Conservation (phyloP, 2,888 invertebrate species). For the Empis livida region DNA sequence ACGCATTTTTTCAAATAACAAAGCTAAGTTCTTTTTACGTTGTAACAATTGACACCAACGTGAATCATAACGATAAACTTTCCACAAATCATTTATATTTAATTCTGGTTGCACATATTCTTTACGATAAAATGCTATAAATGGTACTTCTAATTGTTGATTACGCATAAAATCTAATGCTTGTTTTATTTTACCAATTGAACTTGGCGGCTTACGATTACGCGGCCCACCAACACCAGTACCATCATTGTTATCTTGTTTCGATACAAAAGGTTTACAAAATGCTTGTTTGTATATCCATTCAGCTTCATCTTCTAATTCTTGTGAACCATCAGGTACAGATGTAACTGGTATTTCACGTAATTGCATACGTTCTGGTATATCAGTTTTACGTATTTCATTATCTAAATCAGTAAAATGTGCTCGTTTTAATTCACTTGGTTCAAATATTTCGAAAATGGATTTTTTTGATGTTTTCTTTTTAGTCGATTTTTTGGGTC, state of each 20-base stretch:
- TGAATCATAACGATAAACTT: slow-evolving; percentile 90
- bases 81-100: slow-evolving; percentile 93
- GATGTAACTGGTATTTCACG: slow-evolving; percentile 76
- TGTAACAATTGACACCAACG: slow-evolving; percentile 86
- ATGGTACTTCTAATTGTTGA: slow-evolving; percentile 91
- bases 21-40: slow-evolving; percentile 68
- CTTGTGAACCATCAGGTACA: slow-evolving; percentile 69
- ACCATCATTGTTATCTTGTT: slow-evolving; percentile 42
- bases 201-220: slow-evolving; percentile 50
- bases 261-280: slow-evolving; percentile 66
- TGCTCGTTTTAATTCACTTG: slow-evolving; percentile 89
- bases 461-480: slow-evolving; percentile 72
- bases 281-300: slow-evolving; percentile 97
- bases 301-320: slow-evolving; percentile 86
- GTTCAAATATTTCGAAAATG: slow-evolving; percentile 92
- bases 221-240: slow-evolving; percentile 24
- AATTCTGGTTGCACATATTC: slow-evolving; percentile 93
- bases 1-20: slow-evolving; percentile 83
- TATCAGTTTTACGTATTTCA: slow-evolving; percentile 75
- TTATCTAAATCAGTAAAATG: slow-evolving; percentile 91
- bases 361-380: slow-evolving; percentile 86
- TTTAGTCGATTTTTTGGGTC: slow-evolving; percentile 60
- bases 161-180: slow-evolving; percentile 93
- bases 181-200: slow-evolving; percentile 82
- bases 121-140: slow-evolving; percentile 96